These are phyloP conservation scores for Acanthis flammea DNA, from an alignment of 2,797 vertebrate genomes.

Conservation along the genomic window DNA sequence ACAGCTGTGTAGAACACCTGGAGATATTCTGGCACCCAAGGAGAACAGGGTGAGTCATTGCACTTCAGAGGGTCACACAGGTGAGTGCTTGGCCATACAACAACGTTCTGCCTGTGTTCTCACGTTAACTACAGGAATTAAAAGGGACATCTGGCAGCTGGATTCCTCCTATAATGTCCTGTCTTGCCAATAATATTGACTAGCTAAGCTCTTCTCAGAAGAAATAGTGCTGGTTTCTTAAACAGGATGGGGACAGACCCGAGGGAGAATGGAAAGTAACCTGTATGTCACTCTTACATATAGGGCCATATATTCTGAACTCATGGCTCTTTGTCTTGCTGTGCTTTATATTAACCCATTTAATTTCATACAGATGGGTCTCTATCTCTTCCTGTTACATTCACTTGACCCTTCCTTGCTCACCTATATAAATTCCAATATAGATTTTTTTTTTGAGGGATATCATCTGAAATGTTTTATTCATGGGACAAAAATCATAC, in stretches of 20 bases:
- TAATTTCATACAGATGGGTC: not conserved
- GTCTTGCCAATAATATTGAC: not conserved
- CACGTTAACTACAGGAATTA: not conserved
- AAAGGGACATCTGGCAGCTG: not conserved
- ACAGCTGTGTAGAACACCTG: not conserved
- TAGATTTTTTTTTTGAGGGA: slow-evolving; percentile 54
- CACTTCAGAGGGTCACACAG: not conserved
- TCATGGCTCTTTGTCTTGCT: not conserved
- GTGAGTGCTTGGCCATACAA: not conserved
- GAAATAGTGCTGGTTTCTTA: not conserved
- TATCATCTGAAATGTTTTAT: slow-evolving; percentile 56
- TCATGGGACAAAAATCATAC: slow-evolving; percentile 58
- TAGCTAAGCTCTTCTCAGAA: not conserved
- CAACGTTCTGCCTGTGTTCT: not conserved
- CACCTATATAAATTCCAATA: slow-evolving; percentile 40
- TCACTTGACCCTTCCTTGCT: slow-evolving; percentile 30
- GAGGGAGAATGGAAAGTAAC: not conserved
- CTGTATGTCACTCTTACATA: not conserved
- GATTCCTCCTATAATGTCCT: not conserved
- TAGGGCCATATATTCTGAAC: not conserved
- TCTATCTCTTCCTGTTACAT: not conserved
- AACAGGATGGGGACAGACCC: not conserved
- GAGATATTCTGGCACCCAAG: not conserved
- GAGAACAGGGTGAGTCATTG: not conserved
- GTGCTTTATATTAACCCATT: not conserved